Evolutionary conservation across 1,140 invertebrate genomes (phyloP).

Genomic region (Eurosta solidaginis): DNA sequence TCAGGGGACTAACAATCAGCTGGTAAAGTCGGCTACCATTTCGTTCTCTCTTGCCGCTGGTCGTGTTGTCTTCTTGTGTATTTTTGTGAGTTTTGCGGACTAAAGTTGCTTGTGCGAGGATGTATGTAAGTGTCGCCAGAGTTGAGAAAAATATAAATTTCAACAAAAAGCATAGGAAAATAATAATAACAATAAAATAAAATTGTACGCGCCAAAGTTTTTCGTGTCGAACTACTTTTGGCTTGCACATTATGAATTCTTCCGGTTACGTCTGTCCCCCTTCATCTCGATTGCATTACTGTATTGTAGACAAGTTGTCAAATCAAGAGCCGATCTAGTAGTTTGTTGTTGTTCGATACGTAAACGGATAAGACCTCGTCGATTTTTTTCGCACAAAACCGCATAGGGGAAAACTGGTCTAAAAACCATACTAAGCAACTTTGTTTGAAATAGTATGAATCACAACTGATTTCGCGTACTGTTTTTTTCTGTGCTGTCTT

Average conservation of each 20-base stretch:
- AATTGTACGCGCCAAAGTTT: conserved; percentile 34
- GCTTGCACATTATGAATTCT: not conserved
- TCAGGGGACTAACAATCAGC: conserved; percentile 20
- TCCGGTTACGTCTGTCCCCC: conserved; percentile 9
- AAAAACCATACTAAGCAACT: too few relatives aligned
- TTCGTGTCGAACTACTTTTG: not conserved
- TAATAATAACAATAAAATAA: conserved; percentile 37
- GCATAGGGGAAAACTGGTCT: too few relatives aligned
- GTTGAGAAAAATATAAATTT: conserved; percentile 31
- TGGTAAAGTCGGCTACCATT: not conserved
- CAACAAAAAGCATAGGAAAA: conserved; percentile 31
- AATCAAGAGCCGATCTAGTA: not conserved
- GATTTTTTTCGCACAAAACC: not conserved
- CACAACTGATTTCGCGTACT: too few relatives aligned
- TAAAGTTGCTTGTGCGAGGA: conserved; percentile 4
- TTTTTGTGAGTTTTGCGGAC: not conserved
- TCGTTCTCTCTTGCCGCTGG: not conserved
- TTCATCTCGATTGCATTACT: not conserved
- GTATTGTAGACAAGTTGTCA: not conserved
- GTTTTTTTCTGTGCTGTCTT: too few relatives aligned
- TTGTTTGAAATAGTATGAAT: too few relatives aligned
- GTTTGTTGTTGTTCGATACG: not conserved
- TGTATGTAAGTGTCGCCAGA: conserved; percentile 14
- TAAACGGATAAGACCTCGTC: not conserved
- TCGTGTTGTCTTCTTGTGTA: not conserved